Base-by-base conservation (phyloP, 2,888 invertebrate species). In the Ypsolopha scabrella region DNA sequence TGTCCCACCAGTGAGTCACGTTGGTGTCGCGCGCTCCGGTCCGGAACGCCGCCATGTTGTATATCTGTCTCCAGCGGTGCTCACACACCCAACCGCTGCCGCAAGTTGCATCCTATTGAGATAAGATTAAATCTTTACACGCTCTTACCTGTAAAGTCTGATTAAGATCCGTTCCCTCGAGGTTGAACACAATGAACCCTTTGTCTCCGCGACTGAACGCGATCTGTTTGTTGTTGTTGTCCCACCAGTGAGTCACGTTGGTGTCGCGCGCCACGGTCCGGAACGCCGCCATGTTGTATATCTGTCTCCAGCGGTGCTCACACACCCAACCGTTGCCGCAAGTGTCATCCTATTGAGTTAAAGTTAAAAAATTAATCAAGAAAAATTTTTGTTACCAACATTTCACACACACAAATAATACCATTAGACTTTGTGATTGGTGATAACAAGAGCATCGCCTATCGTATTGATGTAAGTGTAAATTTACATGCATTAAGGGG, bases 221-320 rank as follows among this genome's bases (percentile, higher is more conserved):
- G 37, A 96, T 94, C 75, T 95, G 94, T 60, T 94, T 91, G 64
- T 89, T 88, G 0, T 88, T 90, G 62, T 94, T 93, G 62, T 92
- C 91, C 93, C 94, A 95, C 94, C 94, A 96, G 61, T 88, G 87
- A 10, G 75, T 70, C 0, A 92, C 50, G 0, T 56, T 61, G 0
- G 90, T 88, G 8, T 78, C 85, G 35, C 79, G 77, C 0, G 90
- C 93, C 1, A 81, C 87, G 61, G 93, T 94, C 57, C 91, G 89
- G 67, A 94, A 95, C 0, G 71, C 87, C 0, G 92, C 90, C 94
- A 95, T 95, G 63, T 91, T 91, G 75, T 89, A 91, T 57, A 94
- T 93, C 65, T 92, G 90, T 0, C 91, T 81, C 94, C 94, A 95
- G 10, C 95, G 88, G 70, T 95, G 93, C 71, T 96, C 95, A 64